Evolutionary conservation across 2,888 invertebrate species (phyloP), one percentile per base, ranked within the genome.

Genomic region (Conistra vaccinii): DNA sequence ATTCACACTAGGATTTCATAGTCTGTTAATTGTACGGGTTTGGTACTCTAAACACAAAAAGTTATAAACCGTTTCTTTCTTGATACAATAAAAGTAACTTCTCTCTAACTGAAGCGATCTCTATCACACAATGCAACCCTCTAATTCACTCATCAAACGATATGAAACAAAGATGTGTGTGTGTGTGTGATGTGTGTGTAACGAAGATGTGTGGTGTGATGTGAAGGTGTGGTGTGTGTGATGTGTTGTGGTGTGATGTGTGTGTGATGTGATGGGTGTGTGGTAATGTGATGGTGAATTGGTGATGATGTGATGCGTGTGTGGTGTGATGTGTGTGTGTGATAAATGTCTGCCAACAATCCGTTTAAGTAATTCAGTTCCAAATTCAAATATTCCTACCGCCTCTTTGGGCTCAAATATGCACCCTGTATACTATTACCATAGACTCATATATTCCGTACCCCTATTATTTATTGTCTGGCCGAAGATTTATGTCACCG

Each of bases 391-490:
- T 85, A 85, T 85, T 81, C 63, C 10, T 45, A 23, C 29, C 67
- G 55, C 20, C 42, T 75, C 23, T 65, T 61, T 26, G 6, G 51
- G 55, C 63, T 69, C 57, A 58, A 73, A 57, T 55, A 67, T 75
- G 61, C 85, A 69, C 35, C 78, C 83, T 85, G 82, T 85, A 73
- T 45, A n/a, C n/a, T n/a, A 77, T 82, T 72, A 66, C 66, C 85
- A 81, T 69, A 78, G 66, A 57, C 57, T 67, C 63, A 78, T 75
- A 84, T 70, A 81, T 73, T 60, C 53, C 61, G 62, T 62, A 73
- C 75, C 87, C 86, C 86, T 74, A 87, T 87, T 87, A 86, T 87
- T 87, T 86, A 86, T 87, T 66, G 71, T 63, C 71, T 69, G 68
- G 7, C 45, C 55, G 74, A 73, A 77, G 86, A 86, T 86, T 86